Conservation (phyloP, 2,797 vertebrate genomes). For the Propithecus perrieri region DNA sequence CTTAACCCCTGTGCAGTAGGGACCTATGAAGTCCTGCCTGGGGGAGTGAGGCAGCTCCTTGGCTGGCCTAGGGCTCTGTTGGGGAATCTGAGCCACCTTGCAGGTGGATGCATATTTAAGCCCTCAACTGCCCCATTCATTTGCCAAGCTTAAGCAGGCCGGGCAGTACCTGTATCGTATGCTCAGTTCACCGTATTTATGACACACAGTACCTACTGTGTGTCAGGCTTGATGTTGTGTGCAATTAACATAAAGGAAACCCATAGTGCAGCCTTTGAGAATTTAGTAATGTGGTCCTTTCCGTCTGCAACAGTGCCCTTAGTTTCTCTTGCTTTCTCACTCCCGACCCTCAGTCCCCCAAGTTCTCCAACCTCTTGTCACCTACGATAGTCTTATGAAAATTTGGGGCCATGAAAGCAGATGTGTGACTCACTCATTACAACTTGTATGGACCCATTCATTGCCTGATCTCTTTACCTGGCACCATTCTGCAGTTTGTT, state of each 20-base stretch:
- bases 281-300: not conserved
- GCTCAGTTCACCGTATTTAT: not conserved
- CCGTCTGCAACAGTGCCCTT: not conserved
- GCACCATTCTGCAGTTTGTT: not conserved
- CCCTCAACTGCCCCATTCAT: not conserved
- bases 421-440: not conserved
- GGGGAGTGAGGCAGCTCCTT: not conserved
- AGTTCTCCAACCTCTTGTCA: not conserved
- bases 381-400: not conserved
- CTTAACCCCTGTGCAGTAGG: not conserved
- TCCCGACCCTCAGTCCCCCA: not conserved
- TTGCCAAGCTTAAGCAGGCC: not conserved
- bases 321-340: not conserved
- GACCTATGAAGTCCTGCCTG: not conserved
- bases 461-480: not conserved
- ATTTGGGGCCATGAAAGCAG: not conserved
- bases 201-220: not conserved
- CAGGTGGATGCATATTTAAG: not conserved
- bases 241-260: not conserved
- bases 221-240: not conserved
- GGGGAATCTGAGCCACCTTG: rapidly evolving
- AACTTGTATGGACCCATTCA: not conserved
- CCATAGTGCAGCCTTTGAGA: not conserved
- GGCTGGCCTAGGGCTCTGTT: not conserved
- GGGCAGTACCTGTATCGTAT: not conserved